These are phyloP conservation scores for Brotula barbata DNA, from an alignment of 2,797 vertebrate species.

Conservation along the genomic window DNA sequence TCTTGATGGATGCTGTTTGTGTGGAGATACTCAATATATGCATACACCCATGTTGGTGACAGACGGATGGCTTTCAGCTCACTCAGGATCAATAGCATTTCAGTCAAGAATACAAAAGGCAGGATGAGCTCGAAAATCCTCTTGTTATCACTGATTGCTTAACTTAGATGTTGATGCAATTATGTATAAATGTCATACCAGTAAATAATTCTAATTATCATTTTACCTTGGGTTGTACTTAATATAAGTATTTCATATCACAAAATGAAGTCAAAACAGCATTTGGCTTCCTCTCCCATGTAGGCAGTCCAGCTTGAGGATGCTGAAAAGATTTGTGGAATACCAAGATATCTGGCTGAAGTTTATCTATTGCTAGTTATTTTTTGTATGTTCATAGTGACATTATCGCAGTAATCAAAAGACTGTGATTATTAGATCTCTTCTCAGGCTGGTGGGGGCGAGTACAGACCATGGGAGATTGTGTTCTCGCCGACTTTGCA, in stretches of 20 bases:
- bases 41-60: conserved; percentile 41
- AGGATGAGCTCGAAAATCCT: no score
- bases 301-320: no score
- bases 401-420: no score
- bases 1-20: conserved; percentile 5
- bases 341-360: not conserved
- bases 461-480: no score
- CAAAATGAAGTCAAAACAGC: not conserved
- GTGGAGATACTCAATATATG: conserved; percentile 15
- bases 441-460: no score
- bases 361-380: not conserved
- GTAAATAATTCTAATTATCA: not conserved
- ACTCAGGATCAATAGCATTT: conserved; percentile 1
- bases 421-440: no score
- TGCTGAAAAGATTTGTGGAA: not conserved
- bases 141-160: no score
- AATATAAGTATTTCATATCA: not conserved
- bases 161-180: no score
- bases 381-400: no score
- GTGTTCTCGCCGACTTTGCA: no score
- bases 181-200: conserved; percentile 2
- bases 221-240: not conserved
- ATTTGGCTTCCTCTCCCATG: not conserved
- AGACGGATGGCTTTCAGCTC: conserved; percentile 6
- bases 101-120: conserved; percentile 6